phyloP scores from a whole-genome alignment of 2,797 vertebrate genomes.

The Spatula clypeata region DNA sequence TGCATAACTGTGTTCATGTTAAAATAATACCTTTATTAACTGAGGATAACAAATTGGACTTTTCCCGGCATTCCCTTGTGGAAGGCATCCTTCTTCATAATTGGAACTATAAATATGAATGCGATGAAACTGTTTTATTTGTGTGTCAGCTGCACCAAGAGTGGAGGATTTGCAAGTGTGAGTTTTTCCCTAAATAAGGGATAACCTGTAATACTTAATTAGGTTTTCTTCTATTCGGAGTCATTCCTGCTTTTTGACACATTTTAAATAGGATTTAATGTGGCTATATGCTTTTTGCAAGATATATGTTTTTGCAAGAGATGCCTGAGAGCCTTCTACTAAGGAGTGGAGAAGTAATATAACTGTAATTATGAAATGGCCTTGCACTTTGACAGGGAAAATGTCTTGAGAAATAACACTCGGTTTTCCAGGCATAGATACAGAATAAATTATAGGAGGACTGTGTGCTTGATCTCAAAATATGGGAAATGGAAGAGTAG shows the following conservation, averaged over 20 bases:
- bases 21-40: conserved; percentile 51
- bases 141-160: not conserved
- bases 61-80: conserved; percentile 23
- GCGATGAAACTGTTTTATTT: not conserved
- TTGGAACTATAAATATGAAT: conserved; percentile 65
- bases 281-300: not conserved
- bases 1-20: conserved; percentile 18
- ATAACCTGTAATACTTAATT: not conserved
- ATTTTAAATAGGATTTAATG: conserved; percentile 20
- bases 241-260: conserved; percentile 31
- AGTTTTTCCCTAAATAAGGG: not conserved
- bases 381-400: not conserved
- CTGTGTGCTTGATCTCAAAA: conserved; percentile 27
- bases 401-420: conserved; percentile 30
- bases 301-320: not conserved
- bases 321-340: not conserved
- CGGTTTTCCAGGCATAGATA: not conserved
- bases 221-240: conserved; percentile 3
- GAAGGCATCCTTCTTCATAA: conserved; percentile 48
- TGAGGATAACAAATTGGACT: conserved; percentile 14
- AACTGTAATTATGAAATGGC: conserved; percentile 44
- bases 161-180: not conserved
- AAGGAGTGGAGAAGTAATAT: not conserved
- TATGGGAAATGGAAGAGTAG: not conserved
- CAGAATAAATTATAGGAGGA: conserved; percentile 19